Conservation (phyloP, 2,113 vertebrate species). For the Cettia cetti region DNA sequence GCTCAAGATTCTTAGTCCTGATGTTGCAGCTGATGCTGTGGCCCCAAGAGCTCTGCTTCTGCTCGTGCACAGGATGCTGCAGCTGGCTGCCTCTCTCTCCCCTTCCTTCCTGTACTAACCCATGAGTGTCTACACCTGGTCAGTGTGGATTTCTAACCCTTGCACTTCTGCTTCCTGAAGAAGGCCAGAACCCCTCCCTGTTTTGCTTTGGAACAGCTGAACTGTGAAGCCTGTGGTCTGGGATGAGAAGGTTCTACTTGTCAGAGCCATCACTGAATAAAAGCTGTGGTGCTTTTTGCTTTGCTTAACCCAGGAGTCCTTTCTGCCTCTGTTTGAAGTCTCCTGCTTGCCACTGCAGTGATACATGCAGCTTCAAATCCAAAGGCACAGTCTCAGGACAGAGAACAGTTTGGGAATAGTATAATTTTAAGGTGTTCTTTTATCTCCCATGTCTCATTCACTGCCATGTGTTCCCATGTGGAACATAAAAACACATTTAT, state of each 20-base stretch:
- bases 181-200: neutral
- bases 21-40: neutral
- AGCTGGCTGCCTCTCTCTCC: neutral
- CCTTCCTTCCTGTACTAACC: neutral
- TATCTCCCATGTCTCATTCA: neutral
- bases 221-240: neutral
- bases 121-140: neutral
- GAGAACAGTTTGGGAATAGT: neutral
- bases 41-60: neutral
- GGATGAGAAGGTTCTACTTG: neutral
- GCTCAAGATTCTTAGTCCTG: neutral
- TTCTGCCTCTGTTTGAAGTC: neutral
- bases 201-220: neutral
- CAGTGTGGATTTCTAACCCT: neutral
- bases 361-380: neutral
- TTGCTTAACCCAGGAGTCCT: neutral
- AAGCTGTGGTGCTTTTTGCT: neutral
- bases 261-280: neutral
- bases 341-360: neutral
- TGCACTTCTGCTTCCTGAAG: neutral
- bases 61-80: fast-evolving
- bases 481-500: neutral
- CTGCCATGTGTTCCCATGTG: fast-evolving
- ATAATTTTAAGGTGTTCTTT: neutral
- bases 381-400: neutral